Evolutionary conservation across 2,113 vertebrate genomes (phyloP).

Genomic region (Brachypodius melanocephalos): DNA sequence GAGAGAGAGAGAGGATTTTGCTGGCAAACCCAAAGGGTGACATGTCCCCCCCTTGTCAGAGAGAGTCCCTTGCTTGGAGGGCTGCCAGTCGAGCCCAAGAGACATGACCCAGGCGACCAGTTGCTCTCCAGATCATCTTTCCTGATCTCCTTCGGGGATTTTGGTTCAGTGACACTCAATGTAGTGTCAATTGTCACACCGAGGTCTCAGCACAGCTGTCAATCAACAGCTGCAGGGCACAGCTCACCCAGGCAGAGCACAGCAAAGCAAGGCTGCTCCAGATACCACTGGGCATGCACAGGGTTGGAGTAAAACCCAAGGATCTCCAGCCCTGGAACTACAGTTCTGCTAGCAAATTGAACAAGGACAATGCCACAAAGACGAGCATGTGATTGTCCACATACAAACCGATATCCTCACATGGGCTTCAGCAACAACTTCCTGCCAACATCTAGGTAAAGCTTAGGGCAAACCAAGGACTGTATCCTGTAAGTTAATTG

Average conservation of each 20-base stretch:
- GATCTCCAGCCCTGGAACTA: neutral
- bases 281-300: fast-evolving
- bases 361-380: neutral
- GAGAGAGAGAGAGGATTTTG: neutral
- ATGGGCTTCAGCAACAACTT: neutral
- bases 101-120: neutral
- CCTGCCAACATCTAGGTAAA: neutral
- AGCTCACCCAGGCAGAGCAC: neutral
- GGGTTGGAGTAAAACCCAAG: neutral
- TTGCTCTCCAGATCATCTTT: constrained; percentile 23
- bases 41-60: fast-evolving
- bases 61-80: neutral
- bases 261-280: neutral
- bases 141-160: neutral
- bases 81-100: neutral
- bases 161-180: neutral
- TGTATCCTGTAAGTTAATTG: fast-evolving
- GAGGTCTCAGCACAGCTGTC: neutral
- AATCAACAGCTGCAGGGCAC: neutral
- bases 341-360: neutral
- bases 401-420: neutral
- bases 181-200: neutral
- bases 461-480: neutral
- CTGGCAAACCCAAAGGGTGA: neutral
- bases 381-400: too few relatives aligned